These are phyloP conservation scores for Eutrigla gurnardus DNA, from an alignment of 2,797 vertebrate species.

Conservation along the genomic window DNA sequence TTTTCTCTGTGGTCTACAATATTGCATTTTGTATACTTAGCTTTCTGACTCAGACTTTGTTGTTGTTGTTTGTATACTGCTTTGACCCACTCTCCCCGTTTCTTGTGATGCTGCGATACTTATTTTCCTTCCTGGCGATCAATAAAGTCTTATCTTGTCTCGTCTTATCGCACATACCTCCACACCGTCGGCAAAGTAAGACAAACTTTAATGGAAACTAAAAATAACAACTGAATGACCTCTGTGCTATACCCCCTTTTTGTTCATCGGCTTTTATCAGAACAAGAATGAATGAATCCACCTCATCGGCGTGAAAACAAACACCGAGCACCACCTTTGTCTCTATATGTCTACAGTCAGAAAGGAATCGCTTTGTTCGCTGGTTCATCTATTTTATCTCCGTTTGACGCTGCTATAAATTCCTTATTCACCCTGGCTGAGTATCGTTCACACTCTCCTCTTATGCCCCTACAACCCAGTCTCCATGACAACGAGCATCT, in stretches of 20 bases:
- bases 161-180: conserved; percentile 24
- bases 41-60: not conserved
- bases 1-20: not conserved
- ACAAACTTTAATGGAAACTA: conserved; percentile 15
- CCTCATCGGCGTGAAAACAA: not conserved
- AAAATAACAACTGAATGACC: conserved; percentile 16
- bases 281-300: not conserved
- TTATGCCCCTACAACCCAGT: conserved; percentile 80
- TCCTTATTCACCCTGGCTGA: conserved; percentile 51
- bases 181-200: conserved; percentile 5
- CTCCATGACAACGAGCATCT: conserved; percentile 86
- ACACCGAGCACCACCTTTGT: not conserved
- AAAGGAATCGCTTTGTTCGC: conserved; percentile 14
- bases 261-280: conserved; percentile 15
- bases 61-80: not conserved
- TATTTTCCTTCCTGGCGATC: conserved; percentile 15
- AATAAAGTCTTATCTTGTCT: conserved; percentile 30
- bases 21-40: not conserved
- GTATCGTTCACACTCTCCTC: conserved; percentile 57
- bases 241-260: not conserved
- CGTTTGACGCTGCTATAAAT: conserved; percentile 29
- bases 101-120: conserved; percentile 6
- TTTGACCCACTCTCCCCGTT: not conserved
- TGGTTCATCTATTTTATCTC: conserved; percentile 35
- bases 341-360: not conserved